phyloP scores from a whole-genome alignment of 2,888 invertebrate genomes.

The Mycalesis mineus region DNA sequence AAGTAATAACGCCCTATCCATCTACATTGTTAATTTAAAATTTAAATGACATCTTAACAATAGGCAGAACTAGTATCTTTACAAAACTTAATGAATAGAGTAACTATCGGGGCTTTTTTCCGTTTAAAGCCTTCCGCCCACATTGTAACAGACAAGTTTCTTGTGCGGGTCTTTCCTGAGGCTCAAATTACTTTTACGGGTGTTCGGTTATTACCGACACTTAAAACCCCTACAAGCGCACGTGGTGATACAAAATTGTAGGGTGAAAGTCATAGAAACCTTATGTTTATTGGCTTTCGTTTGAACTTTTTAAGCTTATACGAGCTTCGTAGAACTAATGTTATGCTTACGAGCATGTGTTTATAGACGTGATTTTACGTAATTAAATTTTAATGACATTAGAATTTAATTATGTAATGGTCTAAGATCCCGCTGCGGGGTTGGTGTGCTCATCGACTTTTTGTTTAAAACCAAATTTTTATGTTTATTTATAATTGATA shows the following conservation, averaged over 20 bases:
- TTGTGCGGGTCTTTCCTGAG: conserved; percentile 13
- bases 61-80: neutral
- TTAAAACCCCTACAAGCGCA: conserved; percentile 12
- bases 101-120: neutral
- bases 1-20: no score
- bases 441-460: no score
- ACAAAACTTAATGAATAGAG: neutral
- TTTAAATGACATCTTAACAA: neutral
- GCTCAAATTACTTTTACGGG: conserved; percentile 12
- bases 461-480: no score
- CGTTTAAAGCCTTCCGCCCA: conserved; percentile 10
- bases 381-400: no score
- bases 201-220: conserved; percentile 10
- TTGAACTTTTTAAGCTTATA: neutral
- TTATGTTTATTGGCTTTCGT: conserved; percentile 1
- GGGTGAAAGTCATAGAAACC: conserved; percentile 4
- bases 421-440: no score
- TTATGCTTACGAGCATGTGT: neutral
- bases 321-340: neutral
- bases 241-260: conserved; percentile 3
- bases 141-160: conserved; percentile 18
- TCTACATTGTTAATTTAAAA: neutral
- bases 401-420: no score
- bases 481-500: no score
- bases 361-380: no score